Conservation (phyloP, 2,888 invertebrate species). For the Periphyllus acericola region DNA sequence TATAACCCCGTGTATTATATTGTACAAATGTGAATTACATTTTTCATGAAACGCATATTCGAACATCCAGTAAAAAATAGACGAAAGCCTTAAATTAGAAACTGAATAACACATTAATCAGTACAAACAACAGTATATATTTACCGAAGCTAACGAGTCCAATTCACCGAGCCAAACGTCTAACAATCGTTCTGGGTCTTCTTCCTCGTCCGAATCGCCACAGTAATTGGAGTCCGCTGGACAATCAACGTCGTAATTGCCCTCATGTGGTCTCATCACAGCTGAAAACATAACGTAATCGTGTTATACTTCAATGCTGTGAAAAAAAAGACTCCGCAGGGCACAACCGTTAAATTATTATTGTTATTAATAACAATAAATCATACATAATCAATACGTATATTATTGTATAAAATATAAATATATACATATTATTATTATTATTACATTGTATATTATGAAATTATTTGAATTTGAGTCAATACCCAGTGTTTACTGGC, state of each 20-base stretch:
- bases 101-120: conserved; percentile 28
- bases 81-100: neutral
- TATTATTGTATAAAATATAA: neutral
- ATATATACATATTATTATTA: neutral
- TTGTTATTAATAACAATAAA: neutral
- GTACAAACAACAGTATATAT: conserved; percentile 66
- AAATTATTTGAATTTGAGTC: neutral
- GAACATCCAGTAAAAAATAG: neutral
- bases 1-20: neutral
- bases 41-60: too few species aligned
- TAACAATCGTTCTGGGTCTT: conserved; percentile 79
- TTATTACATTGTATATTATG: neutral
- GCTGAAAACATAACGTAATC: conserved; percentile 27
- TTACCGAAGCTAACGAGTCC: conserved; percentile 79
- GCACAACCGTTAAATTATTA: neutral
- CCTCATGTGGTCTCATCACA: conserved; percentile 62
- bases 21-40: too few species aligned
- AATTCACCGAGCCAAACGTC: conserved; percentile 84
- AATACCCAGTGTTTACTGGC: neutral
- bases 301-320: neutral
- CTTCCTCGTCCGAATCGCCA: conserved; percentile 64
- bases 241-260: conserved; percentile 60
- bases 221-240: conserved; percentile 53
- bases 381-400: neutral
- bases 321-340: neutral